Conservation (phyloP, 2,888 invertebrate genomes). For the Parasteatoda lunata region DNA sequence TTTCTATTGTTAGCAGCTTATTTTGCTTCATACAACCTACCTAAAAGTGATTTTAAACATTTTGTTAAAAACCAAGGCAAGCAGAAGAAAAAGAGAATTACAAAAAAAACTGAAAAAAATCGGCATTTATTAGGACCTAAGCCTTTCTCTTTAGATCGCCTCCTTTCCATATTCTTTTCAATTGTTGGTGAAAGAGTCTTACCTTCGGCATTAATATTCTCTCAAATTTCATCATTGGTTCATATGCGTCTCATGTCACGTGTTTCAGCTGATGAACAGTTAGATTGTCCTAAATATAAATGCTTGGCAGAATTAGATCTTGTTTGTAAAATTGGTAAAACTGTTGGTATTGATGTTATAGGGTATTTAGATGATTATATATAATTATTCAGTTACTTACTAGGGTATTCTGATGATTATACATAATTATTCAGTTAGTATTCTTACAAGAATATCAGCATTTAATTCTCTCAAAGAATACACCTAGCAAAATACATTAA, state of each 20-base stretch:
- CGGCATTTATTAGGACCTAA: constrained; percentile 84
- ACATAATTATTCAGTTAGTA: background rate
- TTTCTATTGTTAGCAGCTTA: constrained; percentile 92
- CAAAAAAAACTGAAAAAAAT: constrained; percentile 75
- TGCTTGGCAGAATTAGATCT: constrained; percentile 51
- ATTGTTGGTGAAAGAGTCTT: constrained; percentile 78
- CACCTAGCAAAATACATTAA: too few species aligned
- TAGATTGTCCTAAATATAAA: constrained; percentile 56
- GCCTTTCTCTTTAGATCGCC: constrained; percentile 85
- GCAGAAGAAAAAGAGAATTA: constrained; percentile 84
- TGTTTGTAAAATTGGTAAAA: constrained; percentile 49
- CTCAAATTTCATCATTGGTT: constrained; percentile 48
- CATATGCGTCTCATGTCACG: constrained; percentile 33
- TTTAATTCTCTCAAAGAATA: too few species aligned
- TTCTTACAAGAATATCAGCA: too few species aligned
- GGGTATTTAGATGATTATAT: constrained; percentile 62
- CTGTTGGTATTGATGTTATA: constrained; percentile 53
- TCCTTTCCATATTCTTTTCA: constrained; percentile 91
- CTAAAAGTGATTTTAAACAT: constrained; percentile 85
- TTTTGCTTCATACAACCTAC: constrained; percentile 93
- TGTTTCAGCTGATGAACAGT: constrained; percentile 49
- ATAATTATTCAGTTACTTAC: background rate
- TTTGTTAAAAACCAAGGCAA: constrained; percentile 61
- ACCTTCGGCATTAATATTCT: constrained; percentile 47
- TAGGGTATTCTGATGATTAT: constrained; percentile 62